phyloP scores from a whole-genome alignment of 2,797 vertebrate species.

The Macropus fuliginosus region DNA sequence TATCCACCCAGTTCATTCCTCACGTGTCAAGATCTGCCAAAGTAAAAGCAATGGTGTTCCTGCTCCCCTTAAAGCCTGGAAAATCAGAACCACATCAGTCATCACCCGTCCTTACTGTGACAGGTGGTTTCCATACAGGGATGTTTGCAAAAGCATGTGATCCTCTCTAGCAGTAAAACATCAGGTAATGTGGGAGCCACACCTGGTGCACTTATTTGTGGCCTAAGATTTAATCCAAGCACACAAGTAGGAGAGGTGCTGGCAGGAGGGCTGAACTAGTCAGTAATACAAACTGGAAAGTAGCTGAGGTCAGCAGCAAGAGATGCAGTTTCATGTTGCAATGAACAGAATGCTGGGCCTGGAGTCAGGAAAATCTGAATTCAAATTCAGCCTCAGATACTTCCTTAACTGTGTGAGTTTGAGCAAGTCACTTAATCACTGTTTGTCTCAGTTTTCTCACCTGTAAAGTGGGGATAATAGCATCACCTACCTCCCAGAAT shows the following conservation, averaged over 20 bases:
- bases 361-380: no score
- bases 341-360: no score
- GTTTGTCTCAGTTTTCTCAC: no score
- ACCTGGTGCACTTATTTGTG: constrained; percentile 37
- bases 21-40: background rate
- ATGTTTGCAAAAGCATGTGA: constrained; percentile 1
- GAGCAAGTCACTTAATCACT: no score
- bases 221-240: constrained; percentile 23
- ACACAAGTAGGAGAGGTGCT: constrained; percentile 4
- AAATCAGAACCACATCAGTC: constrained; percentile 26
- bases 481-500: no score
- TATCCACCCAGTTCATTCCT: constrained; percentile 32
- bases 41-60: constrained; percentile 27
- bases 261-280: no score
- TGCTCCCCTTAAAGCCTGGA: background rate
- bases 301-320: no score
- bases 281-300: no score
- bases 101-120: constrained; percentile 29
- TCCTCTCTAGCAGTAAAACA: constrained; percentile 16
- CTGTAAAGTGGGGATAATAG: no score
- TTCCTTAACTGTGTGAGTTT: no score
- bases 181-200: background rate
- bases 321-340: no score
- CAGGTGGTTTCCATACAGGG: constrained; percentile 51
- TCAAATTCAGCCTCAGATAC: no score